Evolutionary conservation across 37 sponge, comb jelly and placozoan genomes (phyloP), one percentile per base, ranked within the genome.

Genomic region (Agelas oroides): DNA sequence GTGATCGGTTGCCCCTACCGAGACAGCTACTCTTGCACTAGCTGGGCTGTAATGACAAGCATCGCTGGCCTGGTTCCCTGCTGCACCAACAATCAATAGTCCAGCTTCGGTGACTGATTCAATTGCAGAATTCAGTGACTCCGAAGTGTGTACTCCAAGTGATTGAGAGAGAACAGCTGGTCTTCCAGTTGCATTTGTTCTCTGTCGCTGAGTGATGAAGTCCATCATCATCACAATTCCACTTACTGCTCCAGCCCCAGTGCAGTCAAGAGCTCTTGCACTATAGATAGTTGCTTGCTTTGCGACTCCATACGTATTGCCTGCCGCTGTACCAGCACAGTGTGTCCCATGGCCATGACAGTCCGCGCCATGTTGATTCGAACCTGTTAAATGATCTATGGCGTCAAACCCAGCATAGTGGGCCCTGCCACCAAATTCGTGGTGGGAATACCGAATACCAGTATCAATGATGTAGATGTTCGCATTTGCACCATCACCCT

Each of bases 301-400:
- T 5, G 94, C 90, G 23, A 94, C 90, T 21, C 94, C 94, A 39
- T 84, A 87, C 28, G 68, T 86, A 38, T 78, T 89, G 0, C 94
- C 94, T 52, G 90, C 94, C 24, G 86, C 87, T 24, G 81, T 89
- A 1, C 84, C 90, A 14, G 94, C 94, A 79, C 87, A 83, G 65
- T 94, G 94, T 0, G 94, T 87, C 11, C 94, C 94, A 35, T 94
- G 94, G 12, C 94, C 91, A 56, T 90, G 82, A 75, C 95, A 94
- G 57, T 94, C 95, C 0, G 16, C 41, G n/a, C 95, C 92, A 57
- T 71, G 23, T 18, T 75, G 70, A n/a, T 63, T 21, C 17, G 82
- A 77, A 0, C 89, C 92, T 19, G 84, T 87, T 2, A 86, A 72
- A 2, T 84, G 31, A 34, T 94, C 92, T 20, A 94, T 77, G 14